Percentiles rank a stretch among this genome's conserved stretches.
These are phyloP conservation scores for Cnemophilus loriae DNA, from an alignment of 2,113 vertebrate genomes.

Conservation along the genomic window DNA sequence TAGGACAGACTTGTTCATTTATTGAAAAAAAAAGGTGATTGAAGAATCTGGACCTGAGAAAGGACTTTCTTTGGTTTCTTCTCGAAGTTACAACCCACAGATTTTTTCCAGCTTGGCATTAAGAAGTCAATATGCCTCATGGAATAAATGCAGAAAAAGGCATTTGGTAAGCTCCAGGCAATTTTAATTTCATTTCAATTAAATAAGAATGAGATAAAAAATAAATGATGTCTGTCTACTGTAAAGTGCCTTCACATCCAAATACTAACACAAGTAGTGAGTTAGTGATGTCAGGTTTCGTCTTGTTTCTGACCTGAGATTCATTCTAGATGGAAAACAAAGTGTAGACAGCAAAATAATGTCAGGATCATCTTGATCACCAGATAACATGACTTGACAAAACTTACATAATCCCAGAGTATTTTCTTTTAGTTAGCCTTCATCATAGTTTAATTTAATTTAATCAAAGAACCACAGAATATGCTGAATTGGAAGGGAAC, in stretches of 20 bases:
- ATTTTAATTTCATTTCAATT: neutral
- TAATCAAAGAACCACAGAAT: neutral
- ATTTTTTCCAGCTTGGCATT: neutral
- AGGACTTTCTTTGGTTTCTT: neutral
- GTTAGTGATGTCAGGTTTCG: neutral
- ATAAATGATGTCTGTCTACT: neutral
- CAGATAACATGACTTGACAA: neutral
- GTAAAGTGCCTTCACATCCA: neutral
- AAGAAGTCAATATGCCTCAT: neutral
- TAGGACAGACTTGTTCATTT: neutral
- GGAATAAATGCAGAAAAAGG: neutral
- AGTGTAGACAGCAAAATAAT: neutral
- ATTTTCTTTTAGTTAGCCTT: neutral
- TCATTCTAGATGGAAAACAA: neutral
- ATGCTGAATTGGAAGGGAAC: neutral
- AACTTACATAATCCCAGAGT: neutral
- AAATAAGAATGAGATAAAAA: neutral
- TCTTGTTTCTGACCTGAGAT: neutral
- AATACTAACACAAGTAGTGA: neutral
- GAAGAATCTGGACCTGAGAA: neutral
- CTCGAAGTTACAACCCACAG: neutral
- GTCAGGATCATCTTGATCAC: neutral
- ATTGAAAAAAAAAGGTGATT: neutral
- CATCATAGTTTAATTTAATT: neutral
- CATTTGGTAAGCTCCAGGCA: neutral